phyloP scores from a whole-genome alignment of 2,888 invertebrate genomes.

The Holacanthella duospinosa region DNA sequence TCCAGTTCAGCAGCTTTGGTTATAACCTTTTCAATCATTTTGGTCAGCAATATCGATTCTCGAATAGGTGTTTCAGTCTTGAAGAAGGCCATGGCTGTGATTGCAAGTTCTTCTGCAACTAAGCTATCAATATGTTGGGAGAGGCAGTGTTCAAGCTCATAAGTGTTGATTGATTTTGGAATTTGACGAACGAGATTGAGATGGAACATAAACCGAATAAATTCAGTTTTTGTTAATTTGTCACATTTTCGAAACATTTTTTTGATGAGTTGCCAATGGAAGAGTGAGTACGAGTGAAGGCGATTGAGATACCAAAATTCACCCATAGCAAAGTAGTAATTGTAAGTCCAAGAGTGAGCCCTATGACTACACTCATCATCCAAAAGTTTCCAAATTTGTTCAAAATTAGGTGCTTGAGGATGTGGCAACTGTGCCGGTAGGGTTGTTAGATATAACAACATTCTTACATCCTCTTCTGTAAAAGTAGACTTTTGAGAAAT shows the following conservation, averaged over 20 bases:
- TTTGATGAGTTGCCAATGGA: constrained; percentile 47
- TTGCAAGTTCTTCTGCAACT: constrained; percentile 55
- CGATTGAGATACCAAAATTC: constrained; percentile 56
- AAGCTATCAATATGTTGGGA: constrained; percentile 48
- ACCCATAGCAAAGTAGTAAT: constrained; percentile 50
- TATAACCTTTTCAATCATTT: constrained; percentile 48
- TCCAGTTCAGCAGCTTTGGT: constrained; percentile 48
- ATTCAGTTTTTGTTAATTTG: constrained; percentile 51
- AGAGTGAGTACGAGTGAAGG: constrained; percentile 50
- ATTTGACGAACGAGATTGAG: constrained; percentile 50
- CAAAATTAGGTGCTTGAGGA: constrained; percentile 43
- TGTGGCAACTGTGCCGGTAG: neutral
- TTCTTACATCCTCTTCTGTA: neutral
- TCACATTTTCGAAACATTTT: constrained; percentile 50
- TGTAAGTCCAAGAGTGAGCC: constrained; percentile 12
- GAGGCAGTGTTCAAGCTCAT: constrained; percentile 54
- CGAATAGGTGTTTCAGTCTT: constrained; percentile 58
- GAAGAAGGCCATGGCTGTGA: constrained; percentile 66
- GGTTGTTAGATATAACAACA: neutral
- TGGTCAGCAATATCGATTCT: constrained; percentile 45
- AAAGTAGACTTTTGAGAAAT: neutral
- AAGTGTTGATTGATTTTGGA: constrained; percentile 49
- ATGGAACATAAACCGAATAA: constrained; percentile 58
- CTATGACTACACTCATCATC: constrained; percentile 53
- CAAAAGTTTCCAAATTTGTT: constrained; percentile 56